Base-by-base conservation (phyloP, 2,888 invertebrate genomes). In the Lepetodrilus schrolli region DNA sequence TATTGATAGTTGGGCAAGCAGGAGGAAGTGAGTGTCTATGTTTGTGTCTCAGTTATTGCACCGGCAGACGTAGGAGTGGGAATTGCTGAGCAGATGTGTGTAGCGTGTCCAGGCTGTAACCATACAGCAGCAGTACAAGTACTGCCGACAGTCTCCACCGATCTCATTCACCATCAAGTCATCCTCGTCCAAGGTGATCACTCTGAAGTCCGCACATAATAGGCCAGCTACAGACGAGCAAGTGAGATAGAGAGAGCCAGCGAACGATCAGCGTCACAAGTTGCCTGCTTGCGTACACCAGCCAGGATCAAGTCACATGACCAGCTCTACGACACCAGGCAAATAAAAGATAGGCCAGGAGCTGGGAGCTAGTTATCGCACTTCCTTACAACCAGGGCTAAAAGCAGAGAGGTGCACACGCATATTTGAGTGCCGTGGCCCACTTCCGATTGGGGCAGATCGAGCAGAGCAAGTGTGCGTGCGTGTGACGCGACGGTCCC, bases 281-380 rank as follows among this genome's bases (percentile, higher is more conserved):
- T n/a, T 58, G 58, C 58, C 30, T 58, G 58, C 58, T 34, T 30
- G 30, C 58, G 26, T 17, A 26, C 13, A 58, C 58, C 58, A 58
- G n/a, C n/a, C n/a, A n/a, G n/a, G n/a, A n/a, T n/a, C 58, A n/a
- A 58, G 58, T 58, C 58, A 58, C 58, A 58, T 58, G 58, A 58
- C 58, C 58, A 17, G 58, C 26, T 30, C 26, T 58, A 58, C 58
- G 58, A 58, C 58, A 58, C 58, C 34, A 26, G 30, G 58, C 58
- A 58, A 58, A 58, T 58, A 58, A 17, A 58, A 58, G n/a, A 58
- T 34, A 58, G 58, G 58, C 58, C 17, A 48, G 48, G 20, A n/a
- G 48, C 48, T 48, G 48, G 48, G 20, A 20, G 48, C 10, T 48
- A 58, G 58, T 58, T 17, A 17, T 43, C n/a, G 17, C n/a, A 17